Conservation (phyloP, 2,888 invertebrate genomes). For the Phalera bucephala region DNA sequence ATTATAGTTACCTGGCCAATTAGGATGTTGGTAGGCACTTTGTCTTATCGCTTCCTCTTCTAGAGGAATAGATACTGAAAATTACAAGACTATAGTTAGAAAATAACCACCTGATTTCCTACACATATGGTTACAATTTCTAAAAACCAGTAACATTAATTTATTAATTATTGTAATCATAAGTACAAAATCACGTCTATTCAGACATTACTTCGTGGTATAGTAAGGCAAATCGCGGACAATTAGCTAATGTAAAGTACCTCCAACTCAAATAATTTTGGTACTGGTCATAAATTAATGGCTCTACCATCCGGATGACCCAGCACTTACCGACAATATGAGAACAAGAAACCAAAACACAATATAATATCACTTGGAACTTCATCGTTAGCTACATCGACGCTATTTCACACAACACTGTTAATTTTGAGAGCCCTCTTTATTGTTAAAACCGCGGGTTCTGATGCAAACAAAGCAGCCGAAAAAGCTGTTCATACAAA, state of each 20-base stretch:
- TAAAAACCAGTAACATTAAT: too few relatives aligned
- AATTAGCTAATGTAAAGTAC: too few relatives aligned
- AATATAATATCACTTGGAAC: constrained; percentile 36
- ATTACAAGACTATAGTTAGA: neutral
- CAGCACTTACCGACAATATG: constrained; percentile 46
- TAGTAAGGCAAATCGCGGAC: too few relatives aligned
- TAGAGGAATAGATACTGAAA: constrained; percentile 33
- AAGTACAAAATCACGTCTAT: too few relatives aligned
- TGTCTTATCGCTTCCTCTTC: constrained; percentile 17
- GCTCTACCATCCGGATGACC: too few relatives aligned
- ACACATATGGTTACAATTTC: too few relatives aligned
- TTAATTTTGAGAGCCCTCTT: constrained; percentile 28
- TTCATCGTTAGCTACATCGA: constrained; percentile 38
- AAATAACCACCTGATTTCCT: too few relatives aligned
- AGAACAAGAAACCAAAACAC: constrained; percentile 37
- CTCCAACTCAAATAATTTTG: too few relatives aligned
- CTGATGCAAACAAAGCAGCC: constrained; percentile 36
- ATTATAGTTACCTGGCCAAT: constrained; percentile 15
- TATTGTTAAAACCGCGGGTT: constrained; percentile 41
- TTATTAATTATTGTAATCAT: too few relatives aligned
- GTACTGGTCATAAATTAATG: too few relatives aligned
- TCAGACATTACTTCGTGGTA: too few relatives aligned
- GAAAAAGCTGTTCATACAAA: constrained; percentile 56
- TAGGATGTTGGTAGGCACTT: constrained; percentile 10
- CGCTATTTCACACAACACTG: constrained; percentile 45